These are phyloP conservation scores for Sceloporus tristichus DNA, from an alignment of 2,113 vertebrate genomes.

Conservation along the genomic window DNA sequence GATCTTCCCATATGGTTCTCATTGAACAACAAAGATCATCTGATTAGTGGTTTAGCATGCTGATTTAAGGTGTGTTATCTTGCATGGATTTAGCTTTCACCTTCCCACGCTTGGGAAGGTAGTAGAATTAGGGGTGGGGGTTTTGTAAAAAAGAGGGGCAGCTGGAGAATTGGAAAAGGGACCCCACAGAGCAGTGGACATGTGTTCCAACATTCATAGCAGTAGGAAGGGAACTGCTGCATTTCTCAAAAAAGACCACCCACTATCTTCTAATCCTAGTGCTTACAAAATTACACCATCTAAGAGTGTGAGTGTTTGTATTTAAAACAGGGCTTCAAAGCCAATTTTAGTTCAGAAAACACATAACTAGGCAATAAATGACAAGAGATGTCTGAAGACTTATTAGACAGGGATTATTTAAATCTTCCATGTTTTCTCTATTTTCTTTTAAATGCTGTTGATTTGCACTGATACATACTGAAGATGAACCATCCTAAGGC, in stretches of 20 bases:
- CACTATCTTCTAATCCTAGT: slow-evolving; percentile 15
- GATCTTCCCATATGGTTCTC: slow-evolving; percentile 22
- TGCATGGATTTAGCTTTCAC: slow-evolving; percentile 57
- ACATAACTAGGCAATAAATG: slow-evolving; percentile 57
- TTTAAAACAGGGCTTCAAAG: slow-evolving; percentile 58
- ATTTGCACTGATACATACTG: slow-evolving; percentile 30
- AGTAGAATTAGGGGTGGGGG: slow-evolving; percentile 43
- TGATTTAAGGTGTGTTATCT: slow-evolving; percentile 63
- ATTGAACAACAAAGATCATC: slow-evolving; percentile 25
- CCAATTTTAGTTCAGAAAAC: slow-evolving; percentile 65
- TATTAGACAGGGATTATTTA: slow-evolving; percentile 49
- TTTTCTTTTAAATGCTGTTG: slow-evolving; percentile 29
- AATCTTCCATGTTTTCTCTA: slow-evolving; percentile 39
- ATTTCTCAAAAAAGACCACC: slow-evolving; percentile 58
- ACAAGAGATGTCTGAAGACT: slow-evolving; percentile 47
- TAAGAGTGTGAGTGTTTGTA: slow-evolving; percentile 52
- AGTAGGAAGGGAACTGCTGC: slow-evolving; percentile 22
- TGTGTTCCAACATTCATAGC: slow-evolving; percentile 30
- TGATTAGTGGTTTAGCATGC: slow-evolving; percentile 37
- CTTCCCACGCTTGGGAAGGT: slow-evolving; percentile 24
- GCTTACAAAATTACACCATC: slow-evolving; percentile 7
- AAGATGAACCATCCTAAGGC: not conserved
- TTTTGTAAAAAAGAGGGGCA: slow-evolving; percentile 10
- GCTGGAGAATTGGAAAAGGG: slow-evolving; percentile 44
- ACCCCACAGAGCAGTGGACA: not conserved